Base-by-base conservation (phyloP, 2,113 vertebrate species). In the Hemiscyllium ocellatum region DNA sequence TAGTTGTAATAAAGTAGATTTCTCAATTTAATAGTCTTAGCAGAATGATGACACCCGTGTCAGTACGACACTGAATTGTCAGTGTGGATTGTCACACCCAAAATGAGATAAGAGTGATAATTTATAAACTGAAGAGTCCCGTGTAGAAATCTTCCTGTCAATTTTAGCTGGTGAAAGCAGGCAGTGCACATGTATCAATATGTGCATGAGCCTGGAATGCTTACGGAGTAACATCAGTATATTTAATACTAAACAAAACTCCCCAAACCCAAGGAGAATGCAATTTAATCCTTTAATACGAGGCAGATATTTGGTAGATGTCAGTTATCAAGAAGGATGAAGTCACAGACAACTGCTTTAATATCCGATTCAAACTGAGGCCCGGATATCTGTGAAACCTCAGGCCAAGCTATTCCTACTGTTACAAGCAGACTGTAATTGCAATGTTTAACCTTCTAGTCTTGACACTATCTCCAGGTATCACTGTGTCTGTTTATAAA, bases 381-480 rank as follows among this genome's bases (percentile, higher is more conserved):
- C 15, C 33, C 56, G n/a, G n/a, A 37, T 37, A 91, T 2, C 33
- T 91, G 33, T n/a, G 65, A 91, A 91, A 33, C 56, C 61, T 8
- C 17, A 37, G 89, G 89, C 6, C 61, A 91, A 66, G 33, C 61
- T 66, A n/a, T 66, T 19, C 89, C 33, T 20, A n/a, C 17, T 15
- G 19, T 66, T 66, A 66, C 61, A n/a, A 65, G 61, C 2, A 91
- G 89, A 20, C 61, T 52, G 47, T 91, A 65, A n/a, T 91, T 33
- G 19, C 56, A 37, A 91, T n/a, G 33, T 91, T 91, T 91, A 37
- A 91, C 89, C 56, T 91, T n/a, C 89, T 8, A 20, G 29, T 33
- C 52, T 61, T 90, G 87, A 90, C 29, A 90, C 52, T 52, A 90
- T 90, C 87, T 61, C 50, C 87, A 90, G 52, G n/a, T 91, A n/a